Conservation (phyloP, 2,888 invertebrate species). For the Dryobota labecula region DNA sequence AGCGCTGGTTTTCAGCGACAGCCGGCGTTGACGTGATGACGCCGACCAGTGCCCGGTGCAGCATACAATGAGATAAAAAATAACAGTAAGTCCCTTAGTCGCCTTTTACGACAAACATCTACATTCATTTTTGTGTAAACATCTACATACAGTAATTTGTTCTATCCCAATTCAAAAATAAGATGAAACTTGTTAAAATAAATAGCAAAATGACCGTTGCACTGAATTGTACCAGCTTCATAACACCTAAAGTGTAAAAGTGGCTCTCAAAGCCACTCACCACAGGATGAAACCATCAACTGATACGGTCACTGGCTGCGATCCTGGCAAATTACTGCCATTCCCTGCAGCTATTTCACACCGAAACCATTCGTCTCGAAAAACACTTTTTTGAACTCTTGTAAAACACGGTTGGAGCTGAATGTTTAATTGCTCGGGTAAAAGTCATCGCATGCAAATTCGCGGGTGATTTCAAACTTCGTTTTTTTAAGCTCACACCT, state of each 20-base stretch:
- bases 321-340: slow-evolving; percentile 25
- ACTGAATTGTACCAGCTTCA: slow-evolving; percentile 8
- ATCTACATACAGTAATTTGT: neutral
- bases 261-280: slow-evolving; percentile 20
- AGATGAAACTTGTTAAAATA: neutral
- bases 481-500: slow-evolving; percentile 10
- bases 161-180: neutral
- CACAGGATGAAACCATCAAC: slow-evolving; percentile 23
- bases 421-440: slow-evolving; percentile 27
- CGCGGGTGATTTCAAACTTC: slow-evolving; percentile 7
- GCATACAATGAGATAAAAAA: too few species aligned
- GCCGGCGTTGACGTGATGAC: too few species aligned
- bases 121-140: too few species aligned
- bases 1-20: too few species aligned
- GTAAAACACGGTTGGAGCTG: neutral
- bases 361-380: slow-evolving; percentile 10
- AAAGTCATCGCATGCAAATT: slow-evolving; percentile 21
- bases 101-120: too few species aligned
- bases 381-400: slow-evolving; percentile 15
- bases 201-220: neutral
- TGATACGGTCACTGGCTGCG: slow-evolving; percentile 5
- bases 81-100: too few species aligned
- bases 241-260: slow-evolving; percentile 27
- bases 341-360: slow-evolving; percentile 11
- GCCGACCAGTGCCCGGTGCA: too few species aligned